Evolutionary conservation across 35 echinoderm and acorn worm species (phyloP).

Genomic region (Diadema setosum): DNA sequence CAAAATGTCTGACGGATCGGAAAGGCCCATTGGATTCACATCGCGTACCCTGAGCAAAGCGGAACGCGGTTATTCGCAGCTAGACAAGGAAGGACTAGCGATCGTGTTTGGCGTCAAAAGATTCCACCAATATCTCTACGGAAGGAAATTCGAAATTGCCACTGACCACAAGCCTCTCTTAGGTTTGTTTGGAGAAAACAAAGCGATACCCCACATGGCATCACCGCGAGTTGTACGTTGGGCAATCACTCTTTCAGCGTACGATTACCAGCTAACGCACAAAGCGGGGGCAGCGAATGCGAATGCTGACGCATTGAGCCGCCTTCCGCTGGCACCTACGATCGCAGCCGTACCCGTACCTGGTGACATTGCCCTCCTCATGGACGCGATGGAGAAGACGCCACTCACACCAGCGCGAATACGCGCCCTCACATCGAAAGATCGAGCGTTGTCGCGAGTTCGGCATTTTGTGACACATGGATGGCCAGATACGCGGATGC

Average conservation of each 20-base stretch:
- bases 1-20: slow-evolving; percentile 21
- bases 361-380: background rate
- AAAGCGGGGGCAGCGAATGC: background rate
- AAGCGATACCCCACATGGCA: background rate
- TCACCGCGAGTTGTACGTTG: slow-evolving; percentile 48
- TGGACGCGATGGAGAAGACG: background rate
- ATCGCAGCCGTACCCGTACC: background rate
- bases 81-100: slow-evolving; percentile 64
- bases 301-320: slow-evolving; percentile 57
- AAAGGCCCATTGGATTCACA: slow-evolving; percentile 42
- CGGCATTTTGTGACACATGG: background rate
- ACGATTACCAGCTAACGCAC: slow-evolving; percentile 44
- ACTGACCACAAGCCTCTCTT: slow-evolving; percentile 62
- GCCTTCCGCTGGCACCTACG: background rate
- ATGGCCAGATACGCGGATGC: background rate
- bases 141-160: slow-evolving; percentile 4
- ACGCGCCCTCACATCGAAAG: background rate
- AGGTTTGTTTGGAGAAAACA: slow-evolving; percentile 8
- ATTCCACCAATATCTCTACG: slow-evolving; percentile 64
- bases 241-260: slow-evolving; percentile 42
- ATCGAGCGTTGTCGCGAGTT: background rate
- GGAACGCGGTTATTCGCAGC: slow-evolving; percentile 52
- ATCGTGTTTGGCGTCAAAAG: slow-evolving; percentile 32
- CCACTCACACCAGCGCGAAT: background rate
- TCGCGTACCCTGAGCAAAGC: background rate